phyloP scores from a whole-genome alignment of 35 echinoderm and acorn worm species.

The Heliocidaris tuberculata region DNA sequence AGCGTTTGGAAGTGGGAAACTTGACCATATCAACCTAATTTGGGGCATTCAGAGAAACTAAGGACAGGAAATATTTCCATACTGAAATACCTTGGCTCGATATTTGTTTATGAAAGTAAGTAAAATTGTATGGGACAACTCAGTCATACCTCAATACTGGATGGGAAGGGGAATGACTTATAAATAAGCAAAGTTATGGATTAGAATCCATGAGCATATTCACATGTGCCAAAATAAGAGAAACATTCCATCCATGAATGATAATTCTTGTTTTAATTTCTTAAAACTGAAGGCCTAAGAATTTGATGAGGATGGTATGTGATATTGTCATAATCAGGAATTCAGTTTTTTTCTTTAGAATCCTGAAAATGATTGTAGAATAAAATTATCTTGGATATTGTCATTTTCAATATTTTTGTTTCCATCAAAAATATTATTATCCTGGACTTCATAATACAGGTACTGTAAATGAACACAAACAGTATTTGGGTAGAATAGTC shows the following conservation, averaged over 20 bases:
- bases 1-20: not conserved
- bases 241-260: not conserved
- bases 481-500: too few relatives aligned
- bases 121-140: not conserved
- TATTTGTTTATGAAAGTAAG: not conserved
- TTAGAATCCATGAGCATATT: not conserved
- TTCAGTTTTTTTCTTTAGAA: too few relatives aligned
- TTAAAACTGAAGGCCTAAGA: too few relatives aligned
- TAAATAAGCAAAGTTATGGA: not conserved
- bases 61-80: too few relatives aligned
- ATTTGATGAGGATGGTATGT: too few relatives aligned
- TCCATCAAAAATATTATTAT: too few relatives aligned
- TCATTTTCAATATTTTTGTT: too few relatives aligned
- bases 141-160: not conserved
- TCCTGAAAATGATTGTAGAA: too few relatives aligned
- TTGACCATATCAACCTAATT: not conserved
- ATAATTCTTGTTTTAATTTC: not conserved
- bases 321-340: too few relatives aligned
- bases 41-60: not conserved
- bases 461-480: too few relatives aligned
- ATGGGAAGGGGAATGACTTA: not conserved
- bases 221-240: not conserved
- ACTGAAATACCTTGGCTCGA: not conserved
- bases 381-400: too few relatives aligned
- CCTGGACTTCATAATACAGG: too few relatives aligned